phyloP scores from a whole-genome alignment of 2,113 vertebrate species.

The Leptocoma aspasia region DNA sequence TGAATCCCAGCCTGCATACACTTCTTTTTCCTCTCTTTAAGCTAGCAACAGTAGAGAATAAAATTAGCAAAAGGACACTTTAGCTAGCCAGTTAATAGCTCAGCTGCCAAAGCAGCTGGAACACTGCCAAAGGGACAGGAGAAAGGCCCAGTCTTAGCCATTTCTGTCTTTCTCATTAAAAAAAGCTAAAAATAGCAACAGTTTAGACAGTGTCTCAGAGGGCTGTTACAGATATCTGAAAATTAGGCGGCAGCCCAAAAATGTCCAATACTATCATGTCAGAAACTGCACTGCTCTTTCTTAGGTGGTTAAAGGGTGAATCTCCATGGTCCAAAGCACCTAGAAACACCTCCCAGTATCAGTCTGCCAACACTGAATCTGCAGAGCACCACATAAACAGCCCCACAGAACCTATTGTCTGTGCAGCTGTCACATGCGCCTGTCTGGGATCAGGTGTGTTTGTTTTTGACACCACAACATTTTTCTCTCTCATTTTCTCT shows the following conservation, averaged over 20 bases:
- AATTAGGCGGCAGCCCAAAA: not conserved
- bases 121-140: not conserved
- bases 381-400: not conserved
- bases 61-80: not conserved
- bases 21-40: not conserved
- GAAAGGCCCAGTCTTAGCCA: not conserved
- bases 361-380: not conserved
- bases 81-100: not conserved
- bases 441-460: not conserved
- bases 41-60: not conserved
- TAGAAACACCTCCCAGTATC: not conserved
- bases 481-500: not conserved
- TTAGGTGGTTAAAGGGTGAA: not conserved
- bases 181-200: conserved; percentile 40
- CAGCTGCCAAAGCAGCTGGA: not conserved
- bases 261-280: not conserved
- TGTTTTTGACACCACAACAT: not conserved
- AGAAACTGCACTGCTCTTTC: not conserved
- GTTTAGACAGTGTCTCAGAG: not conserved
- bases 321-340: not conserved
- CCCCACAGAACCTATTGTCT: not conserved
- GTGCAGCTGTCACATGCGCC: not conserved
- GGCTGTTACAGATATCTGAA: not conserved
- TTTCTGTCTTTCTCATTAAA: conserved; percentile 16
- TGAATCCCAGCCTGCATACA: not conserved